Conservation (phyloP, 1,140 invertebrate genomes). For the Nasonia vitripennis region DNA sequence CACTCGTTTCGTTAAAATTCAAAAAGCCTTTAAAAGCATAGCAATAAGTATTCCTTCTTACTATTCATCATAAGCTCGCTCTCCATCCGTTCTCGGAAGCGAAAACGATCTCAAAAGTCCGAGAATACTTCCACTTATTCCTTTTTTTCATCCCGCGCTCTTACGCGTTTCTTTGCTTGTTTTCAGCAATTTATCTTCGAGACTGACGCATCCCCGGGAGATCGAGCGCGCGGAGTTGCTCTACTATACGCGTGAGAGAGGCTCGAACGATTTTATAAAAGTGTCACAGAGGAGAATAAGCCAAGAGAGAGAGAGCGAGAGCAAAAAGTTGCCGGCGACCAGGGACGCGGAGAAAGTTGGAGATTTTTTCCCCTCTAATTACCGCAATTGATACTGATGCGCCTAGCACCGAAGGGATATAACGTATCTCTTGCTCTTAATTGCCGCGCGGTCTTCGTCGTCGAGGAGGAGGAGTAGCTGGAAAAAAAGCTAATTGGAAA, state of each 20-base stretch:
- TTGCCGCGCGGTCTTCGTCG: background rate
- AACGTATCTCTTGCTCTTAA: background rate
- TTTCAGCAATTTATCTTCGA: constrained; percentile 29
- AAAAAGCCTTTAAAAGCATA: too few species aligned
- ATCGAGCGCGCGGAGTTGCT: background rate
- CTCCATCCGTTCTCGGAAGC: too few species aligned
- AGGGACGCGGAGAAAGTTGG: background rate
- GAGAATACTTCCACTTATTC: too few species aligned
- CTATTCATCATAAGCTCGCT: too few species aligned
- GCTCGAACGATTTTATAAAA: constrained; percentile 38
- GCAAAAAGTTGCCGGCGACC: background rate
- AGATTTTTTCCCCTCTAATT: constrained; percentile 10
- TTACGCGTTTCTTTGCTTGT: background rate
- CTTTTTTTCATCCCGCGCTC: background rate
- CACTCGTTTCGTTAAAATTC: too few species aligned
- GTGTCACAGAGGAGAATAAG: background rate
- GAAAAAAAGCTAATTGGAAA: constrained; percentile 27
- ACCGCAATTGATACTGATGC: constrained; percentile 35
- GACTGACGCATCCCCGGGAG: constrained; percentile 19
- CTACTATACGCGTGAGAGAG: background rate
- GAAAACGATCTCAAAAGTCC: background rate
- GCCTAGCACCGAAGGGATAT: background rate
- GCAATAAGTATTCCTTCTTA: too few species aligned
- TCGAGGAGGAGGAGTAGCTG: background rate
- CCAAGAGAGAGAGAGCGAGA: background rate